Base-by-base conservation (phyloP, 2,797 vertebrate species). In the Chromobotia macracanthus region DNA sequence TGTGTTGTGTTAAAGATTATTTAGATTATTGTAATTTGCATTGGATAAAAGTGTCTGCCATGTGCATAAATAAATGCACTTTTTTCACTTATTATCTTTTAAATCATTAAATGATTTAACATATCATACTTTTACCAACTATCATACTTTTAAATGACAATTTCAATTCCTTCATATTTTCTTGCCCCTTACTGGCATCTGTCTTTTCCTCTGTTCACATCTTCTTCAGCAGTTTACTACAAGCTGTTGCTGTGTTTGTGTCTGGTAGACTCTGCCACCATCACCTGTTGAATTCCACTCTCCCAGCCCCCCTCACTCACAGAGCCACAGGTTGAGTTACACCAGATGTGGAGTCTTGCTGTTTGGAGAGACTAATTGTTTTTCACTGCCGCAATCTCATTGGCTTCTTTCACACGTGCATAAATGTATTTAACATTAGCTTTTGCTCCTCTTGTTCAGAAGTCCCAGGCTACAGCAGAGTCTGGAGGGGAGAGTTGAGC, bases 271-370 rank as follows among this genome's bases (percentile, higher is more conserved):
- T 75, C 84, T 75, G 77, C 91, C 93, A 90, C 88, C 83, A 82
- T 95, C 95, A 95, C 95, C 95, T 96, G 94, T 92, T 94, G 92
- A 92, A 90, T 86, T 89, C 89, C 89, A 81, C 86, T 68, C 46
- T 18, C 68, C 60, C 21, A 8, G 91, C 38, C 79, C 61, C 68
- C 67, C 72, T 31, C 31, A 64, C 18, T 78, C 56, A 16, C n/a
- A 60, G 53, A 53, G 60, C 80, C 77, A 38, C 60, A 86, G 77
- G 89, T 90, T 95, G 93, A 96, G 90, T 93, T 94, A 90, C 95
- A 94, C 94, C 96, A 97, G 95, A 97, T 98, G 96, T 96, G 92
- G 83, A 83, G 85, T 87, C 92, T 92, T 82, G 89, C 91, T 90
- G 89, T 91, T 92, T 88, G 87, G 89, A 93, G 1, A 84, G 89